Conservation (phyloP, 2,888 invertebrate species). For the Epinotia bilunana region DNA sequence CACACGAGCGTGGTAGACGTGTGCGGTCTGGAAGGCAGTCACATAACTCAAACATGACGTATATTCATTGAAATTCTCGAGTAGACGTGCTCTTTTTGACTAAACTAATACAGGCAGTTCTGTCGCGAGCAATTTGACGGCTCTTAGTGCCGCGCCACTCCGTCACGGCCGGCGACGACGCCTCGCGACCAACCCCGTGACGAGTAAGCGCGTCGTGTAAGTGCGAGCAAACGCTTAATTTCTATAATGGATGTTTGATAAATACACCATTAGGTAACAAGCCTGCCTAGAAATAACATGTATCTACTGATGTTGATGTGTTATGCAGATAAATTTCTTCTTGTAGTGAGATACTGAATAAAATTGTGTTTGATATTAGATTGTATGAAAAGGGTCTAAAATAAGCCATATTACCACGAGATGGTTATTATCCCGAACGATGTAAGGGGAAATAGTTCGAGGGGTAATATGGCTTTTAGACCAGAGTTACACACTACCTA, state of each 20-base stretch:
- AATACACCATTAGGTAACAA: neutral
- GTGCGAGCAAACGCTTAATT: conserved; percentile 30
- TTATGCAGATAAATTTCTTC: no score
- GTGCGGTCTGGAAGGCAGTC: conserved; percentile 8
- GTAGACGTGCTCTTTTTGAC: conserved; percentile 1
- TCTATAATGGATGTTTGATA: conserved; percentile 34
- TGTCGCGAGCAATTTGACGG: conserved; percentile 68
- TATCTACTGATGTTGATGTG: no score
- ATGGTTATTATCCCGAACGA: no score
- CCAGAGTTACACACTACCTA: no score
- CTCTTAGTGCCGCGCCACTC: conserved; percentile 65
- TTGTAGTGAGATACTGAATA: no score
- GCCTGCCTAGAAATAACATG: neutral
- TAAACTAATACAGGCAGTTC: conserved; percentile 48
- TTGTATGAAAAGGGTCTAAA: no score
- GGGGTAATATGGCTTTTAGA: no score
- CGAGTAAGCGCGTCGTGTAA: conserved; percentile 48
- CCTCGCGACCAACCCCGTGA: conserved; percentile 56
- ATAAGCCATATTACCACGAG: no score
- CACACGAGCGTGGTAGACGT: conserved; percentile 32
- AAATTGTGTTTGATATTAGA: no score
- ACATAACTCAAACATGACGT: neutral
- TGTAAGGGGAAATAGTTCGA: no score
- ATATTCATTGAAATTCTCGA: neutral
- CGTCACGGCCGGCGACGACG: conserved; percentile 67